These are phyloP conservation scores for Intellagama lesueurii DNA, from an alignment of 2,797 vertebrate genomes.

Conservation along the genomic window DNA sequence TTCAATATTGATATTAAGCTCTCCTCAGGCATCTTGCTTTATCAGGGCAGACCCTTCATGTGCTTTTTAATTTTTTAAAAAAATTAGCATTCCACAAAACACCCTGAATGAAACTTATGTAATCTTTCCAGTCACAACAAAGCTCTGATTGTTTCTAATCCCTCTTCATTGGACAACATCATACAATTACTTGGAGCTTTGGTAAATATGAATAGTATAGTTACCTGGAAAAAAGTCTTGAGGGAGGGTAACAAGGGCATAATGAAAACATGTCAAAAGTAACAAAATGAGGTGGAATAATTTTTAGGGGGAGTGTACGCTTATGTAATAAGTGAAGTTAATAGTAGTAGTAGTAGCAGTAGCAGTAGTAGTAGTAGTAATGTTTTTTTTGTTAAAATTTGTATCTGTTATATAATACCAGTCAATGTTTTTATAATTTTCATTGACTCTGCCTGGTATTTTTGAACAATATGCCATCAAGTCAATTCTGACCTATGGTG, in stretches of 20 bases:
- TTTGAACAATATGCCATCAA: too few relatives aligned
- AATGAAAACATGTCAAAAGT: neutral
- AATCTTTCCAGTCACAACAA: conserved; percentile 57
- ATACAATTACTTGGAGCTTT: conserved; percentile 33
- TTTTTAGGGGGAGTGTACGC: neutral
- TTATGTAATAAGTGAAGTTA: too few relatives aligned
- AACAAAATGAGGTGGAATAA: neutral
- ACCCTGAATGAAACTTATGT: conserved; percentile 25
- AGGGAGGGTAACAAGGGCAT: neutral
- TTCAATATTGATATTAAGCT: conserved; percentile 49
- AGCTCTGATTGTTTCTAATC: conserved; percentile 43
- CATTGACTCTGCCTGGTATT: too few relatives aligned
- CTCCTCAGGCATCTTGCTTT: conserved; percentile 30
- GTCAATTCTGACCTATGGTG: too few relatives aligned
- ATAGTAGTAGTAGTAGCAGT: too few relatives aligned
- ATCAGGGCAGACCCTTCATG: conserved; percentile 44
- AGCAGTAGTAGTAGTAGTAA: too few relatives aligned
- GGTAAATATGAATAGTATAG: neutral
- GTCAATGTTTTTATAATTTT: too few relatives aligned
- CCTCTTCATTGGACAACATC: conserved; percentile 28
- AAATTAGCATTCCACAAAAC: neutral
- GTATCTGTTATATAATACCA: too few relatives aligned
- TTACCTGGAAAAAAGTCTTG: neutral
- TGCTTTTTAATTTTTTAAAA: conserved; percentile 44
- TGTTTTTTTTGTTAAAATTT: neutral